phyloP scores from a whole-genome alignment of 2,888 invertebrate species.

The Sinelater perroti region DNA sequence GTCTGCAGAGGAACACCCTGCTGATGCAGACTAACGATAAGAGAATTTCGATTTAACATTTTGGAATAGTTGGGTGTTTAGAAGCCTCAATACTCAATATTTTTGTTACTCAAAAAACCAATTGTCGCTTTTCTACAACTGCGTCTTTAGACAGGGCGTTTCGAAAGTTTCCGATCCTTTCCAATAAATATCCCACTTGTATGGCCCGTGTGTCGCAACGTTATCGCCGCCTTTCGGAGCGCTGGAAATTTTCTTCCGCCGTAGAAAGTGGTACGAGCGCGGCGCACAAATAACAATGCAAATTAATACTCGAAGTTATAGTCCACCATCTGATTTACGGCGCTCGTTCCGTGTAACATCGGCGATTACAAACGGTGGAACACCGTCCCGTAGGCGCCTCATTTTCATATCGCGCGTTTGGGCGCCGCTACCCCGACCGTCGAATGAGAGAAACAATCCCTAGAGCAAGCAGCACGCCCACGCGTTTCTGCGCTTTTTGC shows the following conservation, averaged over 20 bases:
- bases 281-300: conserved; percentile 28
- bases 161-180: no score
- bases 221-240: conserved; percentile 10
- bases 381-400: conserved; percentile 19
- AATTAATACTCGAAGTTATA: conserved; percentile 24
- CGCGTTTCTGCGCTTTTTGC: conserved; percentile 14
- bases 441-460: conserved; percentile 15
- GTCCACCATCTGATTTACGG: conserved; percentile 25
- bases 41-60: no score
- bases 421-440: background rate
- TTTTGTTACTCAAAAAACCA: no score
- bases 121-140: no score
- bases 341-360: conserved; percentile 22
- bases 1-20: no score
- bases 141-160: no score
- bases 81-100: no score
- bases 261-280: conserved; percentile 25
- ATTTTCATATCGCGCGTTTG: conserved; percentile 14
- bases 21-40: no score
- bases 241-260: conserved; percentile 19
- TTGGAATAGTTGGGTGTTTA: no score
- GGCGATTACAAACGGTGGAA: conserved; percentile 23
- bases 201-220: conserved; percentile 17
- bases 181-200: no score
- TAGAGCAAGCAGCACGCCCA: conserved; percentile 17